Evolutionary conservation across 2,113 vertebrate species (phyloP), one percentile per base, ranked within the genome.

Genomic region (Rana temporaria): DNA sequence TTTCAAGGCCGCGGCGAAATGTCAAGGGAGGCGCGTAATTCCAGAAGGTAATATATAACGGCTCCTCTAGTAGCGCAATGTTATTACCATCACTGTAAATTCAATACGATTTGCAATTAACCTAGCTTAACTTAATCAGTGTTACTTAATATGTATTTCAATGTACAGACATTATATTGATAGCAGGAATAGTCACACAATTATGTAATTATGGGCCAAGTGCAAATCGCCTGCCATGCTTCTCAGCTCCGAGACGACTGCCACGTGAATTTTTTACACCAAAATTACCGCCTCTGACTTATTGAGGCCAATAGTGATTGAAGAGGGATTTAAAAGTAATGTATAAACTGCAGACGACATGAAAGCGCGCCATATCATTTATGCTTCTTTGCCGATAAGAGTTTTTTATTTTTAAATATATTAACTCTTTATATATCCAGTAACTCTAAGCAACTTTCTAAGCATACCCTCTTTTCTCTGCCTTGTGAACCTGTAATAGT

Each of bases 181-280:
- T 80, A 80, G 78, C 24, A 70, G 22, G 48, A 80, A 68, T 79
- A 79, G 63, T 79, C 30, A 55, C 63, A 56, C 64, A 69, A 79
- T 79, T 67, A 69, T 79, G 30, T 79, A 79, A 80, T 80, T 80
- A 80, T 30, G 78, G 34, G 78, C 78, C 69, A 70, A 70, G 78
- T 80, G 66, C 67, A 80, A 71, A 80, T 70, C 32, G 55, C 30
- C 78, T 69, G 66, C 66, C 67, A 62, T 22, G 56, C 38, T 68
- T 79, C 22, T 60, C 67, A 42, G 14, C 4, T 14, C 56, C 69
- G 34, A 70, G 65, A 38, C 60, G 78, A 26, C 24, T 70, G 42
- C 55, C 32, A 6, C 65, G 34, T 52, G 34, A 60, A 48, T 79
- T 69, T 69, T 62, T 48, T 32, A 60, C 55, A 60, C 55, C 57